phyloP scores from a whole-genome alignment of 2,888 invertebrate species.

The Aquatica leii region DNA sequence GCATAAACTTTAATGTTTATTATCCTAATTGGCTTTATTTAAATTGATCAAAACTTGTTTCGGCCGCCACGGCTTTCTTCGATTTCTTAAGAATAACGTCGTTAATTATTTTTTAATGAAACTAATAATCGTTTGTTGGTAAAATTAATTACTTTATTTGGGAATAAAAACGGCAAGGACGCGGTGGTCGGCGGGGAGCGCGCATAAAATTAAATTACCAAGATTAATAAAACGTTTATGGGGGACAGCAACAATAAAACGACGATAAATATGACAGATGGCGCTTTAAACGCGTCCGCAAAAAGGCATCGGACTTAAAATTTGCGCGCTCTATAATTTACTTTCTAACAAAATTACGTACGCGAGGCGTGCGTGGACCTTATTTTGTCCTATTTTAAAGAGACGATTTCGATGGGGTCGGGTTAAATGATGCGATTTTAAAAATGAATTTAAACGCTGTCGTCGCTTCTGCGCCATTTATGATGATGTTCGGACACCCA shows the following conservation, averaged over 20 bases:
- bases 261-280: slow-evolving; percentile 38
- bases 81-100: no score
- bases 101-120: no score
- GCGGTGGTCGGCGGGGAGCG: no score
- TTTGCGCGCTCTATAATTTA: slow-evolving; percentile 39
- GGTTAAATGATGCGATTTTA: slow-evolving; percentile 42
- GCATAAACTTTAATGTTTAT: slow-evolving; percentile 13
- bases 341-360: slow-evolving; percentile 32
- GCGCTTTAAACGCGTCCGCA: slow-evolving; percentile 30
- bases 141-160: no score
- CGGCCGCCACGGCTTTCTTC: no score
- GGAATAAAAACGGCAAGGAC: no score
- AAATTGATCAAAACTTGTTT: no score
- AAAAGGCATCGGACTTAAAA: slow-evolving; percentile 28
- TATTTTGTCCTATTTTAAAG: slow-evolving; percentile 19
- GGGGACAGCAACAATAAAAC: slow-evolving; percentile 15
- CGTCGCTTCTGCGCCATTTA: slow-evolving; percentile 40
- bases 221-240: not conserved
- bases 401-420: slow-evolving; percentile 24
- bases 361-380: slow-evolving; percentile 21
- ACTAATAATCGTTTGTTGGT: no score
- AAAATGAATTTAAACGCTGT: slow-evolving; percentile 38
- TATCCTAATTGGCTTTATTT: slow-evolving; percentile 1
- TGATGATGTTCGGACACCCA: slow-evolving; percentile 35
- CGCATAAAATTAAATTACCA: no score